Evolutionary conservation across 2,113 vertebrate genomes (phyloP).

Genomic region (zebrafish (Danio rerio)): DNA sequence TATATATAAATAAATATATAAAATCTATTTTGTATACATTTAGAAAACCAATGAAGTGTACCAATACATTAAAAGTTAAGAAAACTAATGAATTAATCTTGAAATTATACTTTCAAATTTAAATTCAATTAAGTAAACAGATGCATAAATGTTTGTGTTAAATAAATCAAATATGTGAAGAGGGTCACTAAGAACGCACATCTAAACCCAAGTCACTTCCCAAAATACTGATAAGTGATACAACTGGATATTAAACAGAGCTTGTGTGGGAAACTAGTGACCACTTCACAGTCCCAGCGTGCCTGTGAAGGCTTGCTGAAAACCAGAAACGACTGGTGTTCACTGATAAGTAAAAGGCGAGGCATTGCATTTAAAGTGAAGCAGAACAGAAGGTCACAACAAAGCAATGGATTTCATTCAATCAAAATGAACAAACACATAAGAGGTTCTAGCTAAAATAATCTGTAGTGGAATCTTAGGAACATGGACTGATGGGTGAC

Average conservation of each 20-base stretch:
- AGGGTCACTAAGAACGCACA: neutral
- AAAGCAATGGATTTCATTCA: neutral
- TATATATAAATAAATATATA: too few relatives aligned
- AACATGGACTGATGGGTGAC: neutral
- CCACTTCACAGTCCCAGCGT: constrained; percentile 3
- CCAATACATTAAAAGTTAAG: too few relatives aligned
- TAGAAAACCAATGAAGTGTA: too few relatives aligned
- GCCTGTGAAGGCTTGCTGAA: constrained; percentile 8
- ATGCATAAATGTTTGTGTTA: too few relatives aligned
- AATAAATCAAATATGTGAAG: neutral
- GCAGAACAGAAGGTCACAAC: neutral
- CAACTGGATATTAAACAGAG: neutral
- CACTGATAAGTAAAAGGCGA: neutral
- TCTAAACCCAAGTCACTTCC: constrained; percentile 3
- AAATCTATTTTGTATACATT: too few relatives aligned
- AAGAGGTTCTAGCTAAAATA: neutral
- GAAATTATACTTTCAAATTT: too few relatives aligned
- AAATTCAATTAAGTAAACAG: too few relatives aligned
- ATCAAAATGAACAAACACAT: neutral
- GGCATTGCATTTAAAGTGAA: neutral
- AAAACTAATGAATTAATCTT: too few relatives aligned
- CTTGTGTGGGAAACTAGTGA: neutral
- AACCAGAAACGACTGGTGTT: neutral
- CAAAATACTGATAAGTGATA: constrained; percentile 23
- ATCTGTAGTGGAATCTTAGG: neutral